Evolutionary conservation across 2,113 vertebrate species (phyloP), one percentile per base, ranked within the genome.

Genomic region (Melanocharis versteri): DNA sequence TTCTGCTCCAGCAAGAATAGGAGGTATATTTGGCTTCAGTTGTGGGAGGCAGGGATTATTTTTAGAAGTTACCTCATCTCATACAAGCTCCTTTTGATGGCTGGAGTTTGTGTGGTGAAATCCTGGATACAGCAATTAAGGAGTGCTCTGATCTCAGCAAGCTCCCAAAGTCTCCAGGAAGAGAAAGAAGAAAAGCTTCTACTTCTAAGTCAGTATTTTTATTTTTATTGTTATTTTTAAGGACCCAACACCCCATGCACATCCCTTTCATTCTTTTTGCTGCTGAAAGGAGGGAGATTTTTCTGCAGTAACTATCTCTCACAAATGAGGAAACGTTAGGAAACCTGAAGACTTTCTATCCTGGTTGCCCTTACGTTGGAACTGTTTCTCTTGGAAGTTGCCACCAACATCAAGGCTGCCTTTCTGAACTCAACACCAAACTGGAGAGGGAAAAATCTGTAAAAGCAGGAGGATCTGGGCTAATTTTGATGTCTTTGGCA

Each of bases 61-160:
- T 96, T 94, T 97, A 95, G 91, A 90, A 93, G 78, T 93, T 84
- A 91, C 58, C 89, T 96, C 93, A 95, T 87, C 89, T 96, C 87
- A 54, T 85, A 68, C 66, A 45, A 79, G 87, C 75, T 83, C 82
- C 65, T 91, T 96, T 93, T 95, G 93, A 96, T 94, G 90, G 86
- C 91, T 96, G 89, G 86, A 70, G 89, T 80, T 90, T 64, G 87
- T 93, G 69, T 92, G 83, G 86, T 81, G 93, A 86, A 83, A 57
- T 92, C 69, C 62, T 93, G 83, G 60, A 58, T 87, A 5, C 42
- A 89, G 95, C 89, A 94, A 95, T 97, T 95, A 96, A 94, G 64
- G 83, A 92, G 83, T 39, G 78, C 83, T 95, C 89, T 93, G 91
- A 93, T 95, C 89, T 92, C 95, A 94, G 83, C 80, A 73, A 93